phyloP scores from a whole-genome alignment of 2,113 vertebrate species.

The Centropus bengalensis region DNA sequence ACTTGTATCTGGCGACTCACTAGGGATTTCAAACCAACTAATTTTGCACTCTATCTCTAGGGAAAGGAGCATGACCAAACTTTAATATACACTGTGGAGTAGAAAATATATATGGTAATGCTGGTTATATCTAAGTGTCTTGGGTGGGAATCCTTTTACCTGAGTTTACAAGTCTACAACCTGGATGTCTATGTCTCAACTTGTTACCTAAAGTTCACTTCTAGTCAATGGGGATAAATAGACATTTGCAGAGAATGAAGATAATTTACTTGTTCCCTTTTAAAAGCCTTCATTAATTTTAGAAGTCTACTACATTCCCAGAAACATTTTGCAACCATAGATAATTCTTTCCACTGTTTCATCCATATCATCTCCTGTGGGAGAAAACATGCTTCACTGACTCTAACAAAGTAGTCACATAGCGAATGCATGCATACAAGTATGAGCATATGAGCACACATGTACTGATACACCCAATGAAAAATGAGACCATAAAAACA shows the following conservation, averaged over 20 bases:
- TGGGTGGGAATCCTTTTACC: background rate
- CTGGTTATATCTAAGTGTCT: background rate
- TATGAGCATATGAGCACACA: background rate
- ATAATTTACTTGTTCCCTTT: background rate
- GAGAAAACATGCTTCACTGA: background rate
- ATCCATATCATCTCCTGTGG: background rate
- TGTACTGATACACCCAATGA: background rate
- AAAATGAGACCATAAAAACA: background rate
- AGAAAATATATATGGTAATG: background rate
- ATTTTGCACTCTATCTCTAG: slow-evolving; percentile 33
- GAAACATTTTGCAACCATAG: background rate
- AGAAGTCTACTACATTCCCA: background rate
- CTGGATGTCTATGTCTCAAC: background rate
- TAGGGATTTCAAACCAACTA: slow-evolving; percentile 50
- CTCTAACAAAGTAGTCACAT: background rate
- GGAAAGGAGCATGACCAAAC: slow-evolving; percentile 34
- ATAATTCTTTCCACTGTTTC: background rate
- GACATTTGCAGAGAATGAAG: background rate
- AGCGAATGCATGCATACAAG: background rate
- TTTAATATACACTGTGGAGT: background rate
- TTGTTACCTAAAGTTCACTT: background rate
- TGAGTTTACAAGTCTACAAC: background rate
- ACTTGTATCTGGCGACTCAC: slow-evolving; percentile 25
- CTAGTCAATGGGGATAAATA: background rate
- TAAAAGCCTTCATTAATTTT: background rate